Evolutionary conservation across 2,888 invertebrate genomes (phyloP).

Genomic region (Callyntrura guangdongensis): DNA sequence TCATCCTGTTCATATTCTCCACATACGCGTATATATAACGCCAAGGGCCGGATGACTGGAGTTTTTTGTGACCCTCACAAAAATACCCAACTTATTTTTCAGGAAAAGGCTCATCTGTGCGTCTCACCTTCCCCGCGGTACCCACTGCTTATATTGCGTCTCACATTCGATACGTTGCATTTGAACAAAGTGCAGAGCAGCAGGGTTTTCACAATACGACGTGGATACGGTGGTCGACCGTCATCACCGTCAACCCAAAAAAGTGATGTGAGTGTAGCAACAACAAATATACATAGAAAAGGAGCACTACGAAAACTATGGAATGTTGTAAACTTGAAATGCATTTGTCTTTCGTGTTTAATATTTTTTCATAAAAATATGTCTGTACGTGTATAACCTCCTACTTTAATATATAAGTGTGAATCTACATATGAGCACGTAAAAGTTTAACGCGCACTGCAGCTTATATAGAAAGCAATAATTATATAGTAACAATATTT

Average conservation of each 20-base stretch:
- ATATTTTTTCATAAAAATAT: conserved; percentile 41
- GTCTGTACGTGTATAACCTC: conserved; percentile 17
- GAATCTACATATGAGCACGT: neutral
- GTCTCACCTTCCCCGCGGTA: neutral
- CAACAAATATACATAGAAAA: neutral
- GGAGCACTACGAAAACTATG: conserved; percentile 22
- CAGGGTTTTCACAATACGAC: conserved; percentile 23
- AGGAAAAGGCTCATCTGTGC: conserved; percentile 32
- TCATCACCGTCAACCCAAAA: conserved; percentile 33
- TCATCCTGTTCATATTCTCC: conserved; percentile 67
- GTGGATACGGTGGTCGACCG: conserved; percentile 52
- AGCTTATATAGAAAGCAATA: neutral
- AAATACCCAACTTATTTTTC: conserved; percentile 4
- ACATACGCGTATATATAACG: conserved; percentile 9
- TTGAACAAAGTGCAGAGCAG: conserved; percentile 40
- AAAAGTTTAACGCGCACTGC: neutral
- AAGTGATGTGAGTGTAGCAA: conserved; percentile 58
- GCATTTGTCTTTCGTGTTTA: conserved; percentile 41
- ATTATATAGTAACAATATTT: conserved; percentile 61
- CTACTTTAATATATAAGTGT: conserved; percentile 11
- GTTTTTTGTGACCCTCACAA: conserved; percentile 74
- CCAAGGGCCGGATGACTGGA: conserved; percentile 78
- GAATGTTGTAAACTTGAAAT: conserved; percentile 48
- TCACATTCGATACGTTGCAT: conserved; percentile 1
- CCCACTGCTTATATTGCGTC: neutral